These are phyloP conservation scores for Chloroceryle inda DNA, from an alignment of 2,797 vertebrate species.

Conservation along the genomic window DNA sequence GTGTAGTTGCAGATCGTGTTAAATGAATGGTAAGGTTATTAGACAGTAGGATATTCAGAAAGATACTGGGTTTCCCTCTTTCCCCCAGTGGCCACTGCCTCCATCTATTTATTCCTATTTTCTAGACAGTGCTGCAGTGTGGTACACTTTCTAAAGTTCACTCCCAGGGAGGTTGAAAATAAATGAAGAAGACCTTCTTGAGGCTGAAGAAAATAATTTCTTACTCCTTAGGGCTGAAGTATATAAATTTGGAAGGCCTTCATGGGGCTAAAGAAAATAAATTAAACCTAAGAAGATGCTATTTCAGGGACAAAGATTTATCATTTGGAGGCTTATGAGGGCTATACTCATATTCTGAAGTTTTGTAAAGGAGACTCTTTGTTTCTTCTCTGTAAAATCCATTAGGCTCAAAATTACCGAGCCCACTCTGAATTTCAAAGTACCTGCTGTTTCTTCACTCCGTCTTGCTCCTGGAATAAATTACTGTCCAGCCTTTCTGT, in stretches of 20 bases:
- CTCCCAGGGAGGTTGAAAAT: conserved; percentile 66
- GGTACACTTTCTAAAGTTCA: conserved; percentile 27
- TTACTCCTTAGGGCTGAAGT: conserved; percentile 66
- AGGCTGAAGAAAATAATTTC: conserved; percentile 76
- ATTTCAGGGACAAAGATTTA: conserved; percentile 79
- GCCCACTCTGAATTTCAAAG: conserved; percentile 50
- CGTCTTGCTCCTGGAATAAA: conserved; percentile 45
- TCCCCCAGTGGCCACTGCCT: neutral
- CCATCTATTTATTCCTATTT: neutral
- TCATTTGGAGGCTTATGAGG: conserved; percentile 65
- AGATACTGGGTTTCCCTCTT: neutral
- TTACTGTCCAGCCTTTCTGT: conserved; percentile 29
- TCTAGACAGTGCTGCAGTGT: neutral
- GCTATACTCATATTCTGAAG: conserved; percentile 24
- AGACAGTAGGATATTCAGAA: neutral
- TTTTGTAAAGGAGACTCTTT: conserved; percentile 35
- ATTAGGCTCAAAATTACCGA: conserved; percentile 25
- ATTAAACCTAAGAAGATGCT: conserved; percentile 79
- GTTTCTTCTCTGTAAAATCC: conserved; percentile 52
- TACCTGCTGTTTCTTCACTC: neutral
- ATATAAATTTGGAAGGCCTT: conserved; percentile 75
- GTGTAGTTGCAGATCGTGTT: neutral
- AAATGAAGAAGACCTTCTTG: conserved; percentile 77
- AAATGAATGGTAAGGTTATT: neutral
- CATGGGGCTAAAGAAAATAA: conserved; percentile 75